Evolutionary conservation across 2,888 invertebrate genomes (phyloP).

Genomic region (Parochlus steinenii): DNA sequence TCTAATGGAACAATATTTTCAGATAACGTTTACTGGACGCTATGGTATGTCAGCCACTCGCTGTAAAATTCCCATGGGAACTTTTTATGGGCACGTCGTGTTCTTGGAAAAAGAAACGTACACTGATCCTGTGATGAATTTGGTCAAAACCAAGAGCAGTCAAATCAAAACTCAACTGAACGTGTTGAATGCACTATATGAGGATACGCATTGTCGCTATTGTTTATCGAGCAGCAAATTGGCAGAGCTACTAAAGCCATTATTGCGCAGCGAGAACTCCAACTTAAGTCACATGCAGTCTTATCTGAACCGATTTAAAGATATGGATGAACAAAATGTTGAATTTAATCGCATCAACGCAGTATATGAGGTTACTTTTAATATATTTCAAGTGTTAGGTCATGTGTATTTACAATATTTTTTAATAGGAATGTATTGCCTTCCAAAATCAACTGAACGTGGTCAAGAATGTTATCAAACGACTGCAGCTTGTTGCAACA

Average conservation of each 20-base stretch:
- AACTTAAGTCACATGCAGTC: conserved; percentile 72
- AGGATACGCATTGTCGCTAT: conserved; percentile 64
- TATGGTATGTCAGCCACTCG: conserved; percentile 83
- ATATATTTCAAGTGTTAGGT: background rate
- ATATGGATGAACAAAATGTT: conserved; percentile 34
- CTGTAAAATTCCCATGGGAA: conserved; percentile 81
- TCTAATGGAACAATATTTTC: conserved; percentile 16
- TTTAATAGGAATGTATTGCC: conserved; percentile 60
- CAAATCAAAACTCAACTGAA: conserved; percentile 37
- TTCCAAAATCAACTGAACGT: conserved; percentile 81
- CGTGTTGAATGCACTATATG: conserved; percentile 50
- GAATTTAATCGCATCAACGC: conserved; percentile 34
- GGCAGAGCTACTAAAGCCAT: conserved; percentile 59
- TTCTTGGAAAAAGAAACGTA: conserved; percentile 47
- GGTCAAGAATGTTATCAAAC: conserved; percentile 55
- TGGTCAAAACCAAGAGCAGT: conserved; percentile 21
- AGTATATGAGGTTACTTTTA: conserved; percentile 32
- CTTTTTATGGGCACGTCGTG: conserved; percentile 81
- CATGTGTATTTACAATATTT: background rate
- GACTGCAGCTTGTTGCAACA: conserved; percentile 44
- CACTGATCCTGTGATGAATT: conserved; percentile 24
- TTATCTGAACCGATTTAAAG: conserved; percentile 51
- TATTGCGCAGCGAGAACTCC: conserved; percentile 61
- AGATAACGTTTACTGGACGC: conserved; percentile 82
- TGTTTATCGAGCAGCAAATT: conserved; percentile 74